phyloP scores from a whole-genome alignment of 2,113 vertebrate genomes.

The Aythya baeri region DNA sequence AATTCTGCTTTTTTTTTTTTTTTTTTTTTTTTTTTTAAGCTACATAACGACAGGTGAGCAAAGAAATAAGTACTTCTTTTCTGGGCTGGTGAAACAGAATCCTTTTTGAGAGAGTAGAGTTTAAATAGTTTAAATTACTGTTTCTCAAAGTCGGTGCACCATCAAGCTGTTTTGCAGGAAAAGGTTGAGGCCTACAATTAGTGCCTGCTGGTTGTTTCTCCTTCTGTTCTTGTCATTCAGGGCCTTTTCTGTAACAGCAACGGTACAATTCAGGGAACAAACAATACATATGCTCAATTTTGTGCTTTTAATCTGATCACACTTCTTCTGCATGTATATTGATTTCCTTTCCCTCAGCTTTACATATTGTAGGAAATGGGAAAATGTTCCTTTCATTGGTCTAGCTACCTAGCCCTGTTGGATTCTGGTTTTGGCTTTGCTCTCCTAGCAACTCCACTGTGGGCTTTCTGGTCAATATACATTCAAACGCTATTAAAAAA shows the following conservation, averaged over 20 bases:
- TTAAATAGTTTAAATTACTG: not conserved
- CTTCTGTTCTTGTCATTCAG: fast-evolving
- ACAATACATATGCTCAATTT: not conserved
- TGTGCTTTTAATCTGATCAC: not conserved
- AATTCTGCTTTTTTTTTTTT: not conserved
- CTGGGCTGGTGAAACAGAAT: conserved; percentile 14
- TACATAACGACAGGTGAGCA: conserved; percentile 12
- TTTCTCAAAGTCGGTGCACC: not conserved
- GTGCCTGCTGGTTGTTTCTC: not conserved
- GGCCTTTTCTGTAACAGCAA: not conserved
- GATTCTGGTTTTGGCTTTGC: not conserved
- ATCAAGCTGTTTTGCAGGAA: not conserved
- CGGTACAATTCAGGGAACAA: not conserved
- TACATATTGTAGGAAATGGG: not conserved
- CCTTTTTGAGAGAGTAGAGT: not conserved
- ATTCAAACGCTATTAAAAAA: not conserved
- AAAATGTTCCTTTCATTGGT: not conserved
- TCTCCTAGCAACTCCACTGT: not conserved
- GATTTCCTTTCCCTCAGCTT: not conserved
- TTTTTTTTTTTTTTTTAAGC: not conserved
- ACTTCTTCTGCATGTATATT: not conserved
- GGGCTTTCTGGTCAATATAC: not conserved
- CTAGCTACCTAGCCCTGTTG: not conserved
- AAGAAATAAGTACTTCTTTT: not conserved
- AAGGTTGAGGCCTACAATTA: not conserved